Evolutionary conservation across 2,113 vertebrate genomes (phyloP), one percentile per base, ranked within the genome.

Genomic region (Perca flavescens): DNA sequence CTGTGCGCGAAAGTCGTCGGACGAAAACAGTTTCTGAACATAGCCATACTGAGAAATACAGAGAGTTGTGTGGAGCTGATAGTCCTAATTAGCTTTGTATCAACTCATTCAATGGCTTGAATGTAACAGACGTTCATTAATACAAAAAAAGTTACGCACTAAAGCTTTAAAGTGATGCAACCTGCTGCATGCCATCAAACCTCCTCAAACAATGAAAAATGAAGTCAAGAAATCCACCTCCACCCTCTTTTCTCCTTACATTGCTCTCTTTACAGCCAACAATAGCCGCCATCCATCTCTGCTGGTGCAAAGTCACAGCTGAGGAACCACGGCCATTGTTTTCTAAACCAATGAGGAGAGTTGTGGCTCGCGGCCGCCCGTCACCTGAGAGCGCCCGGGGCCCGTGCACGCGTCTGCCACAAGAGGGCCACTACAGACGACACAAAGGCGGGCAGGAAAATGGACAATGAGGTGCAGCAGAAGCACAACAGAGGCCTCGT

Each of bases 301-400:
- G 71, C 65, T 69, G 79, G 74, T 78, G 77, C 46, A 81, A 69
- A 87, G 79, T 84, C 82, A 74, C 80, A 63, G 43, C 86, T 34
- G 72, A 87, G 65, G 78, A 86, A 60, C 79, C 74, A 7, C 6
- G 3, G 64, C 85, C 75, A 92, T 91, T 94, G 93, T 95, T 86
- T 78, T 84, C 77, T 54, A 84, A 90, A 90, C 87, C 87, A 86
- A 89, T 93, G 83, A 83, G 69, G 82, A 91, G 86, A 88, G 85
- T 87, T 85, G 87, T 91, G 85, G 85, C 88, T 73, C 46, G 3
- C 69, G 67, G 87, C 82, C 65, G 64, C 71, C 67, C 50, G 83
- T 92, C 93, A 94, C 93, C 91, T 92, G 92, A 93, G 88, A 87
- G 63, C 17, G 65, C 87, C 89, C 53, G 67, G 56, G 79, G 86